phyloP scores from a whole-genome alignment of 2,113 vertebrate species.

The Eulemur rufifrons region DNA sequence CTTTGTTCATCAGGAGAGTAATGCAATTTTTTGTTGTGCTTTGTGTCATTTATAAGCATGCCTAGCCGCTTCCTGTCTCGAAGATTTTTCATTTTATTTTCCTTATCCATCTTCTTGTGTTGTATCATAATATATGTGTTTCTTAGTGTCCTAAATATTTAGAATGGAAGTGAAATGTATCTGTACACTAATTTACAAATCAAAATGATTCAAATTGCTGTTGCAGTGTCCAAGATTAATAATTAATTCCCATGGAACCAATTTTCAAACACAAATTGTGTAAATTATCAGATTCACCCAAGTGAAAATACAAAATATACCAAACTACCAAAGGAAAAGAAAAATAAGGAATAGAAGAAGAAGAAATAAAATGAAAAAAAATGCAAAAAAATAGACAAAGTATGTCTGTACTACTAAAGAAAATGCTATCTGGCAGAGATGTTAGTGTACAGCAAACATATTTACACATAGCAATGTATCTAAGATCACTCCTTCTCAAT shows the following conservation, averaged over 20 bases:
- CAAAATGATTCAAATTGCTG: not conserved
- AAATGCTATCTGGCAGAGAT: not conserved
- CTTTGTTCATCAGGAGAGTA: not conserved
- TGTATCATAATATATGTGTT: not conserved
- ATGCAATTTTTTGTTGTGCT: not conserved
- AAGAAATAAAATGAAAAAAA: not conserved
- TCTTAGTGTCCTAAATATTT: not conserved
- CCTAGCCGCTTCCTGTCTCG: not conserved
- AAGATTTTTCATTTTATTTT: not conserved
- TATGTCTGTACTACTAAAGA: not conserved
- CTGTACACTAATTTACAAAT: not conserved
- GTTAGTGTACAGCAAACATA: not conserved
- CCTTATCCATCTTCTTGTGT: not conserved
- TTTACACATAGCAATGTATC: not conserved
- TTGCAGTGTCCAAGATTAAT: not conserved
- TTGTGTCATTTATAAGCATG: not conserved
- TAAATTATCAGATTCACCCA: not conserved
- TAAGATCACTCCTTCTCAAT: not conserved
- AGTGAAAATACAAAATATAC: not conserved
- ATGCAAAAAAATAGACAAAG: not conserved
- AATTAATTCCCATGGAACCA: not conserved
- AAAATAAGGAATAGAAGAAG: not conserved
- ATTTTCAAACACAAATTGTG: not conserved
- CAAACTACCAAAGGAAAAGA: not conserved
- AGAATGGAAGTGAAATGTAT: not conserved